Base-by-base conservation (phyloP, 2,113 vertebrate species). In the Colistium nudipinnis region DNA sequence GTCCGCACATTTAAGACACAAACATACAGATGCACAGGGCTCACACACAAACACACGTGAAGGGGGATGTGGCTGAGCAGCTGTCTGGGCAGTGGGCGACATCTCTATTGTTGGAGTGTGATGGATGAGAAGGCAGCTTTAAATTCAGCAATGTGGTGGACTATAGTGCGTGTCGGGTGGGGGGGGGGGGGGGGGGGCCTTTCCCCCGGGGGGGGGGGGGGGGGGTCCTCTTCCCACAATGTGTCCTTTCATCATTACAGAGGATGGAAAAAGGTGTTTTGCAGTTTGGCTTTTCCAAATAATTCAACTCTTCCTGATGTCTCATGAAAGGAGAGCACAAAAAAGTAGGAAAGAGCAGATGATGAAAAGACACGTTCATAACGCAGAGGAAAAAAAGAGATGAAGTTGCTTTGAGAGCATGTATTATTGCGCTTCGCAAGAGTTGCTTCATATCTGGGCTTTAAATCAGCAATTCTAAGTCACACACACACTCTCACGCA, bases 91-190 rank as follows among this genome's bases (percentile, higher is more conserved):
- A 85, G 79, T 57, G 74, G 70, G 68, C 47, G 71, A 82, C 73
- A 49, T 83, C 74, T 78, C 79, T 70, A 80, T 88, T 89, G 82
- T 89, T 82, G 80, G 81, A 76, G 71, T 13, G 55, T 89, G 88
- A 91, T 87, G 73, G 78, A 88, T 86, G 84, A 83, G 78, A 55
- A 11, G 56, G 57, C 25, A 73, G 60, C 77, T 76, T 74, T 54
- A 72, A 74, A 72, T 60, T 41, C 49, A 53, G 27, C 13, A 16
- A 45, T 47, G 66, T 74, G 51, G 24, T 48, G 52, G 47, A 78
- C 84, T 67, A 52, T 44, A 74, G 24, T 4, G 9, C 4, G 45
- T 24, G 22, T 44, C 17, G 3, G 47, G n/a, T n/a, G n/a, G n/a
- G n/a, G 5, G 2, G 28, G 55, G 63, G 43, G 47, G n/a, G 6